Percentiles rank a stretch among this genome's conserved stretches.
phyloP scores from a whole-genome alignment of 2,113 vertebrate species.

The Aphyosemion australe region DNA sequence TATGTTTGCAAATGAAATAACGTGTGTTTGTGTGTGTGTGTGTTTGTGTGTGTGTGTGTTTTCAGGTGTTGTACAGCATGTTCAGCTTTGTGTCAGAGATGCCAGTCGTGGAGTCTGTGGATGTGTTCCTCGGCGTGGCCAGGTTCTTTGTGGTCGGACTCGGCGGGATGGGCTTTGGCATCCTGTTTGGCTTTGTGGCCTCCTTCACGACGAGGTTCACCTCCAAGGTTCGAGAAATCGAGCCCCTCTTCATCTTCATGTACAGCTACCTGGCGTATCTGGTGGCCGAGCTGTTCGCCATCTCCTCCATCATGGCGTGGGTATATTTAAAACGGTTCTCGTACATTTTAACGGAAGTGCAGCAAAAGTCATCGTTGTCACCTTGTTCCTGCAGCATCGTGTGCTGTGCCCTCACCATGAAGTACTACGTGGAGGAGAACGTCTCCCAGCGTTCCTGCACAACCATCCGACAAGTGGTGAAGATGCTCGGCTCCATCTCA shows the following conservation, averaged over 20 bases:
- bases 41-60: background rate
- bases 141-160: constrained; percentile 92
- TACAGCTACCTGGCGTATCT: constrained; percentile 97
- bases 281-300: constrained; percentile 92
- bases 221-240: constrained; percentile 91
- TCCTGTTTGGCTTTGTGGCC: constrained; percentile 92
- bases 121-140: constrained; percentile 90
- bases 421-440: constrained; percentile 96
- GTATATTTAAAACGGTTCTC: constrained; percentile 59
- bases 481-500: constrained; percentile 95
- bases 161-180: constrained; percentile 90
- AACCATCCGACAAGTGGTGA: constrained; percentile 94
- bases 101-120: constrained; percentile 87
- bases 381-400: constrained; percentile 83
- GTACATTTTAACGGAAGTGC: too few species aligned
- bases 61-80: constrained; percentile 94
- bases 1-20: background rate
- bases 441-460: constrained; percentile 95
- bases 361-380: background rate
- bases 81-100: constrained; percentile 93
- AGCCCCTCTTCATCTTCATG: constrained; percentile 97
- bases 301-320: constrained; percentile 99
- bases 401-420: constrained; percentile 95
- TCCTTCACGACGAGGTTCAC: constrained; percentile 98
- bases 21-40: background rate